phyloP scores from a whole-genome alignment of 2,797 vertebrate species.

The Danio choprae region DNA sequence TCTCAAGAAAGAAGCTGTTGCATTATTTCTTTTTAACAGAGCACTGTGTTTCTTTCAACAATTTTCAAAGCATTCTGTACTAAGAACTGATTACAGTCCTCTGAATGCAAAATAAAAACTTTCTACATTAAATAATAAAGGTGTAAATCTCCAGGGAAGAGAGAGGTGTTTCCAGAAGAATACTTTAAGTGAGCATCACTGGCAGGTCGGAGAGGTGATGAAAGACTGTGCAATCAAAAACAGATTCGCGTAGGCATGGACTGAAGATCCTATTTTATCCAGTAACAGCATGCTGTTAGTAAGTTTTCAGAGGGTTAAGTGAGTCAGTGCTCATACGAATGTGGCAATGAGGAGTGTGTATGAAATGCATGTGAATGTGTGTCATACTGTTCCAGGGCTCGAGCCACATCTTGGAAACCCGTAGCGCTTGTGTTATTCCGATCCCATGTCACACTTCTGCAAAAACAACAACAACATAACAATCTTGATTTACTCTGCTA shows the following conservation, averaged over 20 bases:
- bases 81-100: background rate
- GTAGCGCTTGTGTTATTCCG: conserved; percentile 87
- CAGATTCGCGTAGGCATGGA: background rate
- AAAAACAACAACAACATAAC: conserved; percentile 36
- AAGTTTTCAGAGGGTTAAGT: conserved; percentile 53
- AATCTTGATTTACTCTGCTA: background rate
- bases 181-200: conserved; percentile 51
- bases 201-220: conserved; percentile 68
- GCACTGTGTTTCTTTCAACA: conserved; percentile 6
- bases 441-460: conserved; percentile 91
- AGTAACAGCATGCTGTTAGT: conserved; percentile 8
- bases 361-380: conserved; percentile 6
- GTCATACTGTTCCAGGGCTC: conserved; percentile 90
- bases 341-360: conserved; percentile 15
- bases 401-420: conserved; percentile 89
- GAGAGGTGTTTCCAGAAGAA: conserved; percentile 26
- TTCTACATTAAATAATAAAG: conserved; percentile 9
- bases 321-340: conserved; percentile 31
- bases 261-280: conserved; percentile 11
- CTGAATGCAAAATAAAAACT: conserved; percentile 38
- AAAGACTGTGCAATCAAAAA: conserved; percentile 62
- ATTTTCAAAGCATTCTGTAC: background rate
- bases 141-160: conserved; percentile 4
- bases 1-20: background rate
- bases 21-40: background rate